These are phyloP conservation scores for Aix galericulata DNA, from an alignment of 2,113 vertebrate species.

Conservation along the genomic window DNA sequence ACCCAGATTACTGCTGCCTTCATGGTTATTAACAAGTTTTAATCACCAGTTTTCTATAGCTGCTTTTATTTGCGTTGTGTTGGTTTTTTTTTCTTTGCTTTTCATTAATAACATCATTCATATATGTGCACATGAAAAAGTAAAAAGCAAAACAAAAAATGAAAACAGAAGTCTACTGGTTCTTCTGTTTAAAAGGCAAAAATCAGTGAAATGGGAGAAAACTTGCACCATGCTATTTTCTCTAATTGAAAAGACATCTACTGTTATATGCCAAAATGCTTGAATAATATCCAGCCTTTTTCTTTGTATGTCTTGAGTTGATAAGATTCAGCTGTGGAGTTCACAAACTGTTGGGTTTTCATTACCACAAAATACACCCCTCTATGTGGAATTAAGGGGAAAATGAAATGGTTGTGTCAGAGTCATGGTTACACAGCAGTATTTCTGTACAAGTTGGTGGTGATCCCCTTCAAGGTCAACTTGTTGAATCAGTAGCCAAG, in stretches of 20 bases:
- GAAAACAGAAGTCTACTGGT: not conserved
- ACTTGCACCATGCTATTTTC: not conserved
- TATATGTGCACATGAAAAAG: not conserved
- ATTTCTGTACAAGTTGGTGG: not conserved
- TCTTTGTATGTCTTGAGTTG: not conserved
- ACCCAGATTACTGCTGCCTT: not conserved
- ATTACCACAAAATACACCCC: not conserved
- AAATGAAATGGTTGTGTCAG: not conserved
- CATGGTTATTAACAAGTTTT: not conserved
- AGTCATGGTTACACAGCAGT: not conserved
- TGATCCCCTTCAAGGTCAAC: slow-evolving; percentile 46
- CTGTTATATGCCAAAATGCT: not conserved
- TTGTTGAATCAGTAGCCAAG: not conserved
- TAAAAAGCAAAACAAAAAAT: not conserved
- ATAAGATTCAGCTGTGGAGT: not conserved
- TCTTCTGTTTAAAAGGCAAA: not conserved
- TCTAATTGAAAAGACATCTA: not conserved
- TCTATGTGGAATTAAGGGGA: not conserved
- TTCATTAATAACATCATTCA: not conserved
- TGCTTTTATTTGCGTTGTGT: not conserved
- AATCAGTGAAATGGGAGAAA: not conserved
- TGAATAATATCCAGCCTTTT: not conserved
- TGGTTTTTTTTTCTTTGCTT: not conserved
- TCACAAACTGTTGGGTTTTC: not conserved
- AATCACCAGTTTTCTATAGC: not conserved